Evolutionary conservation across 2,797 vertebrate genomes (phyloP), one percentile per base, ranked within the genome.

Genomic region (Synanceia verrucosa): DNA sequence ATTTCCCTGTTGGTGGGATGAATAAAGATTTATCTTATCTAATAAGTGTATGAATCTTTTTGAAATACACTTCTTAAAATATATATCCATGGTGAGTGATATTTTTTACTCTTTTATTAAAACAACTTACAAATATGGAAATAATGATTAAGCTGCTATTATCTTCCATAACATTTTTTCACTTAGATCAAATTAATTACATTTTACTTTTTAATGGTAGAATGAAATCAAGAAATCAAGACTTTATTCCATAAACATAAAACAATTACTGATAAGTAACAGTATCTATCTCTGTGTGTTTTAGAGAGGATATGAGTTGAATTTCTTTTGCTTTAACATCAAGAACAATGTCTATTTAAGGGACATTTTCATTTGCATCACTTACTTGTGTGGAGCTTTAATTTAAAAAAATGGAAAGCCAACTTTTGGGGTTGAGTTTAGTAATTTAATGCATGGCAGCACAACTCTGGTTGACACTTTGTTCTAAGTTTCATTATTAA

Each of bases 361-460:
- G 13, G 9, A 3, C 18, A 44, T 43, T 34, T 43, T 3, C n/a
- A 58, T 28, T 36, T 23, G 10, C 10, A 52, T 14, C 26, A 23
- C 21, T 21, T 63, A 47, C 31, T 65, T 23, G 24, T 14, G 5
- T 53, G 24, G 37, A 50, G 24, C 29, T 55, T 72, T 60, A 47
- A 24, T 24, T 37, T 56, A 8, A 34, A 57, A 26, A 47, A 62
- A 52, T 23, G 8, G 16, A 23, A n/a, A 53, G 28, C n/a, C 5
- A 12, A 58, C 51, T 73, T 60, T 75, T 33, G 24, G 76, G 51
- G 18, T 48, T 52, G 14, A 61, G n/a, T 12, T 64, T 64, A 24
- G 65, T n/a, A 81, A 73, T 79, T 75, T 43, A 75, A 82, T 61
- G 55, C 67, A 53, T 60, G 58, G 26, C 8, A 56, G 55, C 73